Base-by-base conservation (phyloP, 2,888 invertebrate genomes). In the Phymatocera aterrima region DNA sequence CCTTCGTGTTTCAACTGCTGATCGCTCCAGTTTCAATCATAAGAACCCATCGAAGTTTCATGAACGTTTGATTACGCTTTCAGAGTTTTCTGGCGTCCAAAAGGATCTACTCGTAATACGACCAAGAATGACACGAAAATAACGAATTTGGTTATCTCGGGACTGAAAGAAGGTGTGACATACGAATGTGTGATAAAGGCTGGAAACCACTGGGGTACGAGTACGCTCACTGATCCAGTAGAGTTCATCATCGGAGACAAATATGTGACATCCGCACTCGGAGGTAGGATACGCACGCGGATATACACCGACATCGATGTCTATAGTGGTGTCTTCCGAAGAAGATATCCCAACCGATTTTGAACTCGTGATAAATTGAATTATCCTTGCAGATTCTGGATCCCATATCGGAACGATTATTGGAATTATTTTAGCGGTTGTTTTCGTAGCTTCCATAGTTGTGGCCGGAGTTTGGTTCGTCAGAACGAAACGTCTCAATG, bases 121-220 rank as follows among this genome's bases (percentile, higher is more conserved):
- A 86, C 95, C 91, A 93, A 95, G 93, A 91, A 92, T 82, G 96
- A 96, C 91, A 96, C 96, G 12, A 93, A 94, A 82, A 93, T 94
- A 83, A 95, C 94, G 60, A 94, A 93, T 87, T 93, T 95, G 70
- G 94, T 93, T 81, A 93, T 96, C 74, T 92, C 93, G n/a, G 94
- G 94, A 0, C 91, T 97, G 31, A 93, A 94, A 86, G 95, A 95
- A 81, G 95, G 95, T 83, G 93, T 94, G 65, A 92, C 93, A 0
- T 97, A 97, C 88, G 96, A 97, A 89, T 94, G 96, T 83, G 95
- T 96, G 1, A 94, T 96, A 0, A 97, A 96, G 89, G 96, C 97
- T 31, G 96, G 96, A 75, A 97, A 97, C 89, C 93, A 94, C 82
- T 92, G 93, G 83, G 96, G 96, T 92, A 95, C 96, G 46, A 96